Evolutionary conservation across 2,797 vertebrate genomes (phyloP).

Genomic region (Scomberomorus guttatus): DNA sequence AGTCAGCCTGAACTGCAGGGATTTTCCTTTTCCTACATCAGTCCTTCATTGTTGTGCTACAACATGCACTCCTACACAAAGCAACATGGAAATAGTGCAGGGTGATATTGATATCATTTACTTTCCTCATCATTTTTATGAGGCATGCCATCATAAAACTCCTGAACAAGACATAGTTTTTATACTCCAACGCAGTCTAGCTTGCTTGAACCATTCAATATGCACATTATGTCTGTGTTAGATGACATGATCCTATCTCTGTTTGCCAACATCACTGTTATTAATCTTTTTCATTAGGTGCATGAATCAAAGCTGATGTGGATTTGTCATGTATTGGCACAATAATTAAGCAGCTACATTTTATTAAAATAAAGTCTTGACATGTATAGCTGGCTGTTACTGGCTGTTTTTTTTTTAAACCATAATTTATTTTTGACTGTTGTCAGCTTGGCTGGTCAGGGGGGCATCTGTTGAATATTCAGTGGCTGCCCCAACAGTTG

Average conservation of each 20-base stretch:
- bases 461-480: constrained; percentile 69
- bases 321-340: constrained; percentile 7
- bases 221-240: constrained; percentile 2
- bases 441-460: constrained; percentile 13
- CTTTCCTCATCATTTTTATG: constrained; percentile 32
- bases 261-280: background rate
- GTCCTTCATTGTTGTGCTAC: constrained; percentile 26
- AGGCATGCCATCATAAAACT: constrained; percentile 14
- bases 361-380: constrained; percentile 20
- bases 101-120: background rate
- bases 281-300: constrained; percentile 15
- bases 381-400: background rate
- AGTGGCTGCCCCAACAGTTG: constrained; percentile 30
- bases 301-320: background rate
- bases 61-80: constrained; percentile 18
- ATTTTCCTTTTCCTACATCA: constrained; percentile 69
- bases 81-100: constrained; percentile 29
- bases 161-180: constrained; percentile 12
- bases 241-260: background rate
- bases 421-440: constrained; percentile 31
- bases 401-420: background rate
- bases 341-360: constrained; percentile 3
- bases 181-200: background rate
- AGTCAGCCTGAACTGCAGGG: constrained; percentile 50
- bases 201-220: background rate